Percentiles rank a stretch among this genome's conserved stretches.
phyloP scores from a whole-genome alignment of 2,797 vertebrate species.

The Aulostomus chinensis region DNA sequence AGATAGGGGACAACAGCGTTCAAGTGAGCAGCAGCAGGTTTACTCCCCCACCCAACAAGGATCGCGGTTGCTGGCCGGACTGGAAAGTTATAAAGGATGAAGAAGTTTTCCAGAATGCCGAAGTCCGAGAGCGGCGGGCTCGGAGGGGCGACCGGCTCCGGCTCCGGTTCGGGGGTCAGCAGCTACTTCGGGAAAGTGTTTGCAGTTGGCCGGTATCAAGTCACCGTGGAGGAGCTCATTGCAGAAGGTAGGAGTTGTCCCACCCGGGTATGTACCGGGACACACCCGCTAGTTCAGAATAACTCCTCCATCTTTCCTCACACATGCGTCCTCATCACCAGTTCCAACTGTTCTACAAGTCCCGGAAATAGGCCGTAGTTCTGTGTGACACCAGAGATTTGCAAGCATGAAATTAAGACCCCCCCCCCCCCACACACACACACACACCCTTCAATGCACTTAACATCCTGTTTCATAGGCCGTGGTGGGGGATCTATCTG shows the following conservation, averaged over 20 bases:
- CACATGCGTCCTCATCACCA: neutral
- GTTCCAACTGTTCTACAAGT: no score
- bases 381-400: no score
- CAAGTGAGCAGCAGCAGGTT: slow-evolving; percentile 19
- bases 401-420: no score
- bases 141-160: slow-evolving; percentile 72
- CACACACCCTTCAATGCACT: no score
- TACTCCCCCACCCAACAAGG: slow-evolving; percentile 5
- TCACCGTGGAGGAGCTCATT: slow-evolving; percentile 91
- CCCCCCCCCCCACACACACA: neutral
- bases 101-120: slow-evolving; percentile 97
- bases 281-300: slow-evolving; percentile 39
- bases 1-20: slow-evolving; percentile 40
- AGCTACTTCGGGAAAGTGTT: slow-evolving; percentile 87
- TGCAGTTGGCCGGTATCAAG: slow-evolving; percentile 88
- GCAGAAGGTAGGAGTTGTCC: slow-evolving; percentile 84
- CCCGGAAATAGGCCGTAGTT: no score
- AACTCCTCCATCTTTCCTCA: no score
- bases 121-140: slow-evolving; percentile 89
- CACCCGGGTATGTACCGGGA: slow-evolving; percentile 12
- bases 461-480: no score
- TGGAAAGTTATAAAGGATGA: slow-evolving; percentile 85
- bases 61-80: slow-evolving; percentile 4
- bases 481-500: no score
- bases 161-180: slow-evolving; percentile 73